Conservation (phyloP, 2,888 invertebrate genomes). For the Synergus japonicus region DNA sequence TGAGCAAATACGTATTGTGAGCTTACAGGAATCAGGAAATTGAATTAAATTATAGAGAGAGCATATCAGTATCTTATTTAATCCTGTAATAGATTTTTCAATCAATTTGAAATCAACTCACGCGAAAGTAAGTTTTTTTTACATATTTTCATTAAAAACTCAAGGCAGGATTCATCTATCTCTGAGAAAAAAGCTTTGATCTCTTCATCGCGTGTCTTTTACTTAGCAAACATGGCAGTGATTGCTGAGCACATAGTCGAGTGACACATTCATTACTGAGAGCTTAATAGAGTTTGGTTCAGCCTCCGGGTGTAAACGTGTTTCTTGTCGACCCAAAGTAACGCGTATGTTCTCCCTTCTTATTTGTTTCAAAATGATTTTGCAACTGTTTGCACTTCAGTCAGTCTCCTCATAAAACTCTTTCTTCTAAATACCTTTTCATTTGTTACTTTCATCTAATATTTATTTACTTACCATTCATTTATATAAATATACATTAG, state of each 20-base stretch:
- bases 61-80: background rate
- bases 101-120: background rate
- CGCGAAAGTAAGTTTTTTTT: background rate
- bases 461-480: no score
- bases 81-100: background rate
- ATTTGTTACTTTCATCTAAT: no score
- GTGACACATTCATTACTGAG: slow-evolving; percentile 65
- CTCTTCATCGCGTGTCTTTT: background rate
- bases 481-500: no score
- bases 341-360: slow-evolving; percentile 33
- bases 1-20: background rate
- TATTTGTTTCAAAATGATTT: slow-evolving; percentile 12
- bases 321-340: slow-evolving; percentile 60
- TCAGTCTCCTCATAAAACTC: background rate
- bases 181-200: background rate
- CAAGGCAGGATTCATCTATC: background rate
- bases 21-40: background rate
- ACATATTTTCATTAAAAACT: background rate
- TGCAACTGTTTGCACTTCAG: slow-evolving; percentile 14
- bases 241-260: slow-evolving; percentile 5
- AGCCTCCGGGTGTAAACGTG: slow-evolving; percentile 60
- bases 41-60: slow-evolving; percentile 2
- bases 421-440: background rate
- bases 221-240: background rate
- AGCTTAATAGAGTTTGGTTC: slow-evolving; percentile 62